Base-by-base conservation (phyloP, 2,888 invertebrate species). In the Blastobasis adustella region DNA sequence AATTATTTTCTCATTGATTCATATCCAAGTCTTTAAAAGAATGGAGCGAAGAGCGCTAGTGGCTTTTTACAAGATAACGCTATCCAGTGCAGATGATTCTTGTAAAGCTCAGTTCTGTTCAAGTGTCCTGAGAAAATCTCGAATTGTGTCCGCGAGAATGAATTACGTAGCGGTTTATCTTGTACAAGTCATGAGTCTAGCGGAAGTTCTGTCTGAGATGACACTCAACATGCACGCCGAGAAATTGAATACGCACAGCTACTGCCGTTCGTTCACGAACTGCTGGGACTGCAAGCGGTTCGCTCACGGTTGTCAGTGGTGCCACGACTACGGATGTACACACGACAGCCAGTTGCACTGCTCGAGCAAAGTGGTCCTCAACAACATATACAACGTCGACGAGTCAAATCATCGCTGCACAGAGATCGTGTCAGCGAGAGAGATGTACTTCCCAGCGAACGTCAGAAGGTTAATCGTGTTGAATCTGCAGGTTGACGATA, bases 291-390 rank as follows among this genome's bases (percentile, higher is more conserved):
- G 69, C 51, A 71, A 71, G 40, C 60, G 50, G 6, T 52, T 61
- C 5, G 59, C 58, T 0, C 37, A 49, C 1, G 54, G 62, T 3
- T 79, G 78, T 52, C 62, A 61, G 1, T 79, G 77, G 77, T 77
- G 78, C 49, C 76, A 79, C n/a, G 61, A 68, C 6, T 38, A 59
- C 2, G 67, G 71, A n/a, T 71, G 67, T 42, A 72, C 71, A 0
- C 58, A 61, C 40, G 61, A 60, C 5, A 61, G 69, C 9, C 58
- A 48, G 45, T 45, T 61, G 5, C 62, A 67, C 39, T 71, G 69
- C 39, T 67, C 69, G 1, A 65, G 62, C 54, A 71, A 69, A 56
- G 38, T 59, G 5, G 59, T 52, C 9, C 55, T 67, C 0, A 63
- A 69, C 46, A 62, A 53, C 8, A 10, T 56, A 6, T 56, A 53